These are phyloP conservation scores for Otis tarda DNA, from an alignment of 2,113 vertebrate genomes.

Conservation along the genomic window DNA sequence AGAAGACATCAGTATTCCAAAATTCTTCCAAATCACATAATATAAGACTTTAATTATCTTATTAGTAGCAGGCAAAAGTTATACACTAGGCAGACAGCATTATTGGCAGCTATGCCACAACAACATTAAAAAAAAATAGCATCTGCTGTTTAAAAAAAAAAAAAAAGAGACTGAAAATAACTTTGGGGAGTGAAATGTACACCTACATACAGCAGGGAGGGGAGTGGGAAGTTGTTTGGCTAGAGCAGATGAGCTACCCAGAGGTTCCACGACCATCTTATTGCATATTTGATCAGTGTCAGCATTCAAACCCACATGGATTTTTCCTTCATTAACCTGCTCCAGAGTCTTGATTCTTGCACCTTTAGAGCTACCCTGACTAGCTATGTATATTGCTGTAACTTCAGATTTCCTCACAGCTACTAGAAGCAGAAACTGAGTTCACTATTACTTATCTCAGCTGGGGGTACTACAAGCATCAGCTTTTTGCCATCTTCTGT, in stretches of 20 bases:
- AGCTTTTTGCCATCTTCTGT: background rate
- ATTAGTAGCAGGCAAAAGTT: too few relatives aligned
- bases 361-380: background rate
- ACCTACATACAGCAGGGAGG: background rate
- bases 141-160: background rate
- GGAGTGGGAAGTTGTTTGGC: background rate
- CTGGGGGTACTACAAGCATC: background rate
- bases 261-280: background rate
- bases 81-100: constrained; percentile 10
- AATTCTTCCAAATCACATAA: background rate
- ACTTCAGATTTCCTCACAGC: background rate
- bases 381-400: background rate
- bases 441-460: background rate
- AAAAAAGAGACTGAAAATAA: background rate
- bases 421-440: background rate
- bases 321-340: constrained; percentile 6
- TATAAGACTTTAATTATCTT: too few relatives aligned
- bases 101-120: constrained; percentile 47
- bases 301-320: background rate
- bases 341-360: background rate
- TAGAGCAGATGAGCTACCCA: background rate
- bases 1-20: constrained; percentile 6
- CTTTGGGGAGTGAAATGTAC: background rate
- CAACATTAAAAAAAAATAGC: background rate
- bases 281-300: background rate